Conservation (phyloP, 2,888 invertebrate species). For the Polydrusus pterygomalis region DNA sequence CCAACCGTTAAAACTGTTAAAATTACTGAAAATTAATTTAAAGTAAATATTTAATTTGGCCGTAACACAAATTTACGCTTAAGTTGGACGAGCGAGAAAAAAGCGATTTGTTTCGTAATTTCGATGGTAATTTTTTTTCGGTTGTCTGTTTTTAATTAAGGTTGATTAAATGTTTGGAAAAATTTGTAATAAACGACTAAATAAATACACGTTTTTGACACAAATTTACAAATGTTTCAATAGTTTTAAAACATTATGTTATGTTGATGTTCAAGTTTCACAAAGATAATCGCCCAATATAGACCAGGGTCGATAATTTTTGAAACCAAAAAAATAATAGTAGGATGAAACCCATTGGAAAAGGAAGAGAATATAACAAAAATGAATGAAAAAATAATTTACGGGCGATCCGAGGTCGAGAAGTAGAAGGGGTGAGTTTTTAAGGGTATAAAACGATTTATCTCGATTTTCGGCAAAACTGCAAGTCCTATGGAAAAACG, state of each 20-base stretch:
- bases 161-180: slow-evolving; percentile 10
- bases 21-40: slow-evolving; percentile 26
- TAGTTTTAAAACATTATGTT: background rate
- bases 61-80: slow-evolving; percentile 7
- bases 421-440: no score
- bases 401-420: no score
- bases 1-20: slow-evolving; percentile 10
- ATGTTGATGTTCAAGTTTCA: no score
- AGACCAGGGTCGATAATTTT: no score
- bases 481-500: no score
- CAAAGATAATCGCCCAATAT: no score
- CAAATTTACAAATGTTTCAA: background rate
- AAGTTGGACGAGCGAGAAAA: slow-evolving; percentile 13
- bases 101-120: slow-evolving; percentile 24
- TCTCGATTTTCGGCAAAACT: no score
- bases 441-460: no score
- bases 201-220: background rate
- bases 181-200: background rate
- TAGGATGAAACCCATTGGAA: no score
- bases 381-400: no score
- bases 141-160: slow-evolving; percentile 7
- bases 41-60: slow-evolving; percentile 26
- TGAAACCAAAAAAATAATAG: no score
- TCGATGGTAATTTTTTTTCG: slow-evolving; percentile 25
- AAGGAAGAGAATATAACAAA: no score